phyloP scores from a whole-genome alignment of 1,140 invertebrate genomes.

The Rhynchophorus ferrugineus region DNA sequence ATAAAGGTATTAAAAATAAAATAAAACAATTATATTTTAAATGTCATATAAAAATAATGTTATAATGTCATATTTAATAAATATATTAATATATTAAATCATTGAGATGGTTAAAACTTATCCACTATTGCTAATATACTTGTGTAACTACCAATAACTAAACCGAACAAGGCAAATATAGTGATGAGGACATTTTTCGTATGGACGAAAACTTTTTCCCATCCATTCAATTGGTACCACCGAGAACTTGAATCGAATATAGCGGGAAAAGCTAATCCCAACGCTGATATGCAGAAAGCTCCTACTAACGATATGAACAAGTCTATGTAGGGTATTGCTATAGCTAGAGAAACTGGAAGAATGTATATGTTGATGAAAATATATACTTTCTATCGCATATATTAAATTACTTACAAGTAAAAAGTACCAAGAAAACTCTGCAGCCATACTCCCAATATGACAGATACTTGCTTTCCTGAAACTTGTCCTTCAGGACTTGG shows the following conservation, averaged over 20 bases:
- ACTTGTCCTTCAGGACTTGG: conserved; percentile 45
- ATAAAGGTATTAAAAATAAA: too few species aligned
- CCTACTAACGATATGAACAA: conserved; percentile 87
- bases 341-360: conserved; percentile 63
- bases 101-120: too few species aligned
- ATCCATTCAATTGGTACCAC: conserved; percentile 51
- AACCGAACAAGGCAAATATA: conserved; percentile 56
- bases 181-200: conserved; percentile 65
- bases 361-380: too few species aligned
- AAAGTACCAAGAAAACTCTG: conserved; percentile 57
- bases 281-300: conserved; percentile 72
- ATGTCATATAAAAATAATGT: too few species aligned
- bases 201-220: conserved; percentile 40
- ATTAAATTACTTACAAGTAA: conserved; percentile 63
- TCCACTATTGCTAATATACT: conserved; percentile 52
- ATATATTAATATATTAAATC: too few species aligned
- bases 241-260: conserved; percentile 65
- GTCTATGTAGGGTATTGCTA: conserved; percentile 72
- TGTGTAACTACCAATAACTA: conserved; percentile 64
- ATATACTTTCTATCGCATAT: too few species aligned
- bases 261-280: conserved; percentile 83
- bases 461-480: conserved; percentile 39
- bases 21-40: too few species aligned
- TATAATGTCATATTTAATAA: too few species aligned
- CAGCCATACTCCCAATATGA: conserved; percentile 57